A percentile compares a stretch with the other conserved stretches of the same genome.
These are phyloP conservation scores for Cuniculus paca DNA, from an alignment of 2,797 vertebrate genomes.

Conservation along the genomic window DNA sequence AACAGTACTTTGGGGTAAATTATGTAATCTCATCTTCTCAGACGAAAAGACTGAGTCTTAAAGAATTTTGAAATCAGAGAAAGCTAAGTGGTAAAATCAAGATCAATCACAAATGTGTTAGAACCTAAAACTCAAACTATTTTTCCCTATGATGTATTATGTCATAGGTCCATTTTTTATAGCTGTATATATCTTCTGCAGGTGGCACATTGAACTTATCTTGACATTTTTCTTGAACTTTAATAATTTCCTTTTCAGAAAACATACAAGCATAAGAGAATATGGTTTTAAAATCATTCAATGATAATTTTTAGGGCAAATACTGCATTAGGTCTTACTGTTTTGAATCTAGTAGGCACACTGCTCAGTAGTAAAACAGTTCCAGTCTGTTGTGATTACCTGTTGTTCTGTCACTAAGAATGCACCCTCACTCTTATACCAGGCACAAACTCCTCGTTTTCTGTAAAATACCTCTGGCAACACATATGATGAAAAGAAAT, in stretches of 20 bases:
- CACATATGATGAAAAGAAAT: neutral
- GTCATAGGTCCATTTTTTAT: neutral
- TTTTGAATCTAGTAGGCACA: neutral
- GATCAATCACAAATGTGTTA: neutral
- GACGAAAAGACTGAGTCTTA: neutral
- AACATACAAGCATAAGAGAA: neutral
- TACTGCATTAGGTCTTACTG: neutral
- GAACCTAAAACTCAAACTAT: neutral
- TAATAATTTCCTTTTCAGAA: neutral
- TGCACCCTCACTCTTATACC: neutral
- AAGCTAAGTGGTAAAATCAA: neutral
- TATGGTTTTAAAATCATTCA: neutral
- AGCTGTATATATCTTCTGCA: neutral
- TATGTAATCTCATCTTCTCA: neutral
- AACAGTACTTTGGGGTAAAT: neutral
- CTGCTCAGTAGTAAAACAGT: neutral
- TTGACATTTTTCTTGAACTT: neutral
- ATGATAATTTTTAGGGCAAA: neutral
- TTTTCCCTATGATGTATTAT: neutral
- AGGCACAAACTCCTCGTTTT: neutral
- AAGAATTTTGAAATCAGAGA: neutral
- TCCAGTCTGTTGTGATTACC: neutral
- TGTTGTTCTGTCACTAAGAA: neutral
- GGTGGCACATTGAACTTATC: neutral
- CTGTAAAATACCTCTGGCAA: neutral